These are phyloP conservation scores for Conchocele bisecta DNA, from an alignment of 2,888 invertebrate species.

Conservation along the genomic window DNA sequence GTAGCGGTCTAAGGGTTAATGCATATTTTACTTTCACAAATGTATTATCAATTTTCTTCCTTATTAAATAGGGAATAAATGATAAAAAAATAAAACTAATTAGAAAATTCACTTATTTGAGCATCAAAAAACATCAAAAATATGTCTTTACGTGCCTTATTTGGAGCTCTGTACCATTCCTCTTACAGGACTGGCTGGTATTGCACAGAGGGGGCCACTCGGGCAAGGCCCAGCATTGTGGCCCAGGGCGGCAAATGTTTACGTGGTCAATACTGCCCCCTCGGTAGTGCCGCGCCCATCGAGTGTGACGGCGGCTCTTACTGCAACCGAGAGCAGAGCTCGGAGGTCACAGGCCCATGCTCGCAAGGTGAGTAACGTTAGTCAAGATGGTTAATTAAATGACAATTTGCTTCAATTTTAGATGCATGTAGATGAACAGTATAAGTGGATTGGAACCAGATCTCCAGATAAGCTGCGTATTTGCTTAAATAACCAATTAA, in stretches of 20 bases:
- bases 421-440: not conserved
- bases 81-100: too few species aligned
- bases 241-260: conserved; percentile 71
- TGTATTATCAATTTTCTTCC: too few species aligned
- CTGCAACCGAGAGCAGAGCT: conserved; percentile 70
- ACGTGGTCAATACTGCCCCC: conserved; percentile 76
- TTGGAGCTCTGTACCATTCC: too few species aligned
- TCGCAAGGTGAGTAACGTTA: too few species aligned
- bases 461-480: too few species aligned
- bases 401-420: not conserved
- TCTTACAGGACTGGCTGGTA: conserved; percentile 77
- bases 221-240: conserved; percentile 71
- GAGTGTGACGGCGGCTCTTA: conserved; percentile 77
- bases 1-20: too few species aligned
- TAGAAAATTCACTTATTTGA: too few species aligned
- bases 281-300: conserved; percentile 71
- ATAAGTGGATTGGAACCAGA: not conserved
- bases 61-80: too few species aligned
- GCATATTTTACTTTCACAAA: too few species aligned
- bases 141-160: too few species aligned
- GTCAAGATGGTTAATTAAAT: not conserved
- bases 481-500: too few species aligned
- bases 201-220: conserved; percentile 72
- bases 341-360: conserved; percentile 62
- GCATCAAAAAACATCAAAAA: too few species aligned